A percentile compares a stretch with the other conserved stretches of the same genome.
phyloP scores from a whole-genome alignment of 2,888 invertebrate species.

The Diplolepis rosae region DNA sequence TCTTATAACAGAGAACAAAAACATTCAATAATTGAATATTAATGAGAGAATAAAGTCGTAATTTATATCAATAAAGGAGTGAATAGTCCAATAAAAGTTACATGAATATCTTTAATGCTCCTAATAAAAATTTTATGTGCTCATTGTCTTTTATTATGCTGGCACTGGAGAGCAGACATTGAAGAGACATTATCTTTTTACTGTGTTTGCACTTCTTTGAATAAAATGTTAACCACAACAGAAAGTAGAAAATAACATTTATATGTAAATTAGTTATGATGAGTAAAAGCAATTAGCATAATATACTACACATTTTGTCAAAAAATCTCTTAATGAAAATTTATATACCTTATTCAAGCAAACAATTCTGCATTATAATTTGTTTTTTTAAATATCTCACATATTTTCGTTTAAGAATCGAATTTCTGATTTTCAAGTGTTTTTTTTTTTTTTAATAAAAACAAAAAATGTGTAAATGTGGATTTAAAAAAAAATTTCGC shows the following conservation, averaged over 20 bases:
- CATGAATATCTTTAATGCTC: background rate
- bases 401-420: no score
- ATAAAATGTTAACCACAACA: background rate
- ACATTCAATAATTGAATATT: background rate
- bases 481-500: no score
- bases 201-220: background rate
- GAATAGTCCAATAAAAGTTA: background rate
- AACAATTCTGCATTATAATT: no score
- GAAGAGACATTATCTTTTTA: background rate
- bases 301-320: no score
- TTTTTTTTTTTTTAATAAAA: no score
- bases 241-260: no score
- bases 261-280: no score
- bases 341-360: no score
- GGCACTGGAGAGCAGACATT: background rate
- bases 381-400: no score
- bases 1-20: background rate
- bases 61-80: background rate
- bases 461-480: no score
- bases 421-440: no score
- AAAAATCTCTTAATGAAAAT: no score
- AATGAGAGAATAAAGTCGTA: background rate
- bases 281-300: background rate
- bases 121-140: background rate
- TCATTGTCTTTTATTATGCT: background rate